Percentiles rank a stretch among this genome's conserved stretches.
Evolutionary conservation across 23 tunicate species (phyloP).

Genomic region (Phallusia fumigata): DNA sequence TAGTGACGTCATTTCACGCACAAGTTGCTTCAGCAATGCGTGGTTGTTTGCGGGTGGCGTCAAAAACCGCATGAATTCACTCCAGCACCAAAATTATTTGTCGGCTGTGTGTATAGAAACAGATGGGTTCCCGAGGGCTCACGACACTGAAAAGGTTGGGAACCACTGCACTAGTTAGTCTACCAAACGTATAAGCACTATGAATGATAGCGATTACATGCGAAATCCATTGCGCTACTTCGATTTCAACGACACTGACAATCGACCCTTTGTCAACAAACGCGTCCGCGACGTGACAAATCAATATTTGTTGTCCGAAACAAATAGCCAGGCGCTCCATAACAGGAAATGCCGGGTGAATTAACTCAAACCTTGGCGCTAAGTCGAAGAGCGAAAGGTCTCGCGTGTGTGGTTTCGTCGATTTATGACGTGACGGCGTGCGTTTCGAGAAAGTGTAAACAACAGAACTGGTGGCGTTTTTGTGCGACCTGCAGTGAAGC

Average conservation of each 20-base stretch:
- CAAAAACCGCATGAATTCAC: too few species aligned
- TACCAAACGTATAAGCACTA: too few species aligned
- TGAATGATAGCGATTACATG: too few species aligned
- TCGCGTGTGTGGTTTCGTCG: background rate
- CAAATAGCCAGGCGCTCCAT: background rate
- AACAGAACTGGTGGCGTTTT: background rate
- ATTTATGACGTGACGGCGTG: background rate
- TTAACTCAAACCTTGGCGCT: background rate
- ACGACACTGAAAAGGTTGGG: too few species aligned
- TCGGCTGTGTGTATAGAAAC: too few species aligned
- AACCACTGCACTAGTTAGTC: too few species aligned
- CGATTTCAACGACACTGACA: background rate
- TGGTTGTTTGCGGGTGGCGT: background rate
- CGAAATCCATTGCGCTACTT: background rate
- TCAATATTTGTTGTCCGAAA: conserved; percentile 14
- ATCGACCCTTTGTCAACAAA: background rate
- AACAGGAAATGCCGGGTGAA: background rate
- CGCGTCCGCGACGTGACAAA: background rate
- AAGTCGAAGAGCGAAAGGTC: background rate
- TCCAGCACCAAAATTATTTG: too few species aligned
- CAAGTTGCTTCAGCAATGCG: background rate
- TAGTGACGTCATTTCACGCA: conserved; percentile 1
- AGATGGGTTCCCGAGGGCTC: too few species aligned
- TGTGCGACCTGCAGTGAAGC: background rate
- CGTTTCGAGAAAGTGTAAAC: background rate